Conservation (phyloP, 2,797 vertebrate species). For the Meda fulgida region DNA sequence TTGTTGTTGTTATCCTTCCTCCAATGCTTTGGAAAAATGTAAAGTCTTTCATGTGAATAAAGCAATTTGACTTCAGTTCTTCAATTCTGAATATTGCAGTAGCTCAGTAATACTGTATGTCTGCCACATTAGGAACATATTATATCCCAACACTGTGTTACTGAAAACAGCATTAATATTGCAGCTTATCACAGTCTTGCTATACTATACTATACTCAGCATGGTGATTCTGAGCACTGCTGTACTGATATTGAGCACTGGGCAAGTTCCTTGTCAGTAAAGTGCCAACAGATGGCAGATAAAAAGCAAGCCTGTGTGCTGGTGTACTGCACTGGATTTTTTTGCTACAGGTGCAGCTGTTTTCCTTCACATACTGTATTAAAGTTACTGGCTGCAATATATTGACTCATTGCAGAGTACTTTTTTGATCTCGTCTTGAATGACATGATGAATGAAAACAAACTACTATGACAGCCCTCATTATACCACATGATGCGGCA, state of each 20-base stretch:
- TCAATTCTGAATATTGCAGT: background rate
- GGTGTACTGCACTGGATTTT: background rate
- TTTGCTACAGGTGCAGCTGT: constrained; percentile 8
- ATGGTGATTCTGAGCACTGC: background rate
- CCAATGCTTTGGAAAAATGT: background rate
- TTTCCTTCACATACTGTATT: constrained; percentile 4
- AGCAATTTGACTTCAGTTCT: background rate
- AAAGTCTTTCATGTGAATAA: background rate
- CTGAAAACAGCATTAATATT: constrained; percentile 2
- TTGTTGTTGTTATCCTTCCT: background rate
- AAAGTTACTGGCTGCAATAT: background rate
- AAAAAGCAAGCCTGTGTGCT: constrained; percentile 5
- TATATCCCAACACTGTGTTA: background rate
- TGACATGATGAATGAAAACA: background rate
- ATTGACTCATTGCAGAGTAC: background rate
- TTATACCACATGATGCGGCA: background rate
- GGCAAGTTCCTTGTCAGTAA: constrained; percentile 27
- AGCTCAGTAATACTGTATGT: background rate
- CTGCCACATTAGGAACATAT: background rate
- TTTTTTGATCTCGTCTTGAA: background rate
- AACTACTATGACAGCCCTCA: constrained; percentile 10
- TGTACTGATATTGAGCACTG: background rate
- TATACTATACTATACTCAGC: background rate
- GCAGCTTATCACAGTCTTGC: background rate
- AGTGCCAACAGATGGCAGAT: constrained; percentile 35